Conservation (phyloP, 2,888 invertebrate species). For the Diplazon laetatorius region DNA sequence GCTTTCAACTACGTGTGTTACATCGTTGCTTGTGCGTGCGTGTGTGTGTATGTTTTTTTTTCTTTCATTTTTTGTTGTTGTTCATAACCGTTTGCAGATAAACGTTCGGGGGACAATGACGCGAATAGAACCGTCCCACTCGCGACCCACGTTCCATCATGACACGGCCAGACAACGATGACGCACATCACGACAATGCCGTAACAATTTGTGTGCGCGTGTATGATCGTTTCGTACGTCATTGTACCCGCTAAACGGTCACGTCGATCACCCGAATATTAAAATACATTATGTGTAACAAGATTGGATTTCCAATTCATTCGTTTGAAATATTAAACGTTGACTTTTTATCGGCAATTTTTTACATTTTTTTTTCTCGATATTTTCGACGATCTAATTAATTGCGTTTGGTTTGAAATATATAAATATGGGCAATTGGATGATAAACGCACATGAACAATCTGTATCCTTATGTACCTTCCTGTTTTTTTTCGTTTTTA, state of each 20-base stretch:
- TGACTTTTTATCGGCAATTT: no score
- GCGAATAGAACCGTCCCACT: conserved; percentile 3
- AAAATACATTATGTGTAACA: not conserved
- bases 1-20: not conserved
- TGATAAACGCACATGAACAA: no score
- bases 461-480: no score
- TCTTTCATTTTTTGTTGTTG: no score
- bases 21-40: no score
- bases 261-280: not conserved
- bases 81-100: conserved; percentile 33
- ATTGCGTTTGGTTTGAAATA: no score
- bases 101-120: conserved; percentile 14
- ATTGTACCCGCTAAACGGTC: not conserved
- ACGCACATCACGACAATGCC: conserved; percentile 8
- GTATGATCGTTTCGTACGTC: not conserved
- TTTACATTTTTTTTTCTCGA: no score
- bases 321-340: no score
- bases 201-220: not conserved
- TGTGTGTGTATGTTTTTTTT: no score
- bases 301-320: not conserved
- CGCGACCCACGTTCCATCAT: not conserved
- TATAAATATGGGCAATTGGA: no score
- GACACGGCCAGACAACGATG: not conserved
- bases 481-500: no score
- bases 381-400: no score